A percentile compares a stretch with the other conserved stretches of the same genome.
Evolutionary conservation across 2,797 vertebrate species (phyloP).

Genomic region (Acrossocheilus wenchowensis): DNA sequence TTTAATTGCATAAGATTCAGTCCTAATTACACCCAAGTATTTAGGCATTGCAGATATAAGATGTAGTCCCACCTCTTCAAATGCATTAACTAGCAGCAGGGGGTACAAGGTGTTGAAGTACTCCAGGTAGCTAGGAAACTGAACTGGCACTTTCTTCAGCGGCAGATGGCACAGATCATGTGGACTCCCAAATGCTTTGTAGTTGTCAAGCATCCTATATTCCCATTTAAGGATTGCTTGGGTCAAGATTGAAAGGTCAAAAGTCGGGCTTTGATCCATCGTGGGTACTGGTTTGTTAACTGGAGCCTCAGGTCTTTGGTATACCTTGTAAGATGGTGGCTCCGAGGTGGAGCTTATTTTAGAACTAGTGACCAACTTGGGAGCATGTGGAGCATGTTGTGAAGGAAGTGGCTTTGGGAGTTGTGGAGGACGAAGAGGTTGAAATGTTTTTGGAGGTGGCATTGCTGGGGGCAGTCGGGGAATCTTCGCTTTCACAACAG

Average conservation of each 20-base stretch:
- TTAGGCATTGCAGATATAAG: neutral
- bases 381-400: neutral
- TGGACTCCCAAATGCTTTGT: constrained; percentile 73
- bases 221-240: constrained; percentile 82
- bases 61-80: constrained; percentile 80
- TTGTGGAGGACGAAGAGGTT: neutral
- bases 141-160: constrained; percentile 74
- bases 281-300: neutral
- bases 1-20: neutral
- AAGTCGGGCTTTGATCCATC: constrained; percentile 22
- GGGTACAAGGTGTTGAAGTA: constrained; percentile 83
- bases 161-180: constrained; percentile 71
- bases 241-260: constrained; percentile 69
- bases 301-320: constrained; percentile 54
- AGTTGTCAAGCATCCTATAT: constrained; percentile 77
- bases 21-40: neutral
- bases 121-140: constrained; percentile 75
- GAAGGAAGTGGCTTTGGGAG: constrained; percentile 9
- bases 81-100: constrained; percentile 83
- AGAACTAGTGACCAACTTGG: neutral
- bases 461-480: constrained; percentile 1
- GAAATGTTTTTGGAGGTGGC: constrained; percentile 14
- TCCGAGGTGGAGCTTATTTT: neutral
- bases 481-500: constrained; percentile 69
- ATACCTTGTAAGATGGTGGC: constrained; percentile 55